Evolutionary conservation across 2,113 vertebrate genomes (phyloP), one percentile per base, ranked within the genome.

Genomic region (Procapra przewalskii): DNA sequence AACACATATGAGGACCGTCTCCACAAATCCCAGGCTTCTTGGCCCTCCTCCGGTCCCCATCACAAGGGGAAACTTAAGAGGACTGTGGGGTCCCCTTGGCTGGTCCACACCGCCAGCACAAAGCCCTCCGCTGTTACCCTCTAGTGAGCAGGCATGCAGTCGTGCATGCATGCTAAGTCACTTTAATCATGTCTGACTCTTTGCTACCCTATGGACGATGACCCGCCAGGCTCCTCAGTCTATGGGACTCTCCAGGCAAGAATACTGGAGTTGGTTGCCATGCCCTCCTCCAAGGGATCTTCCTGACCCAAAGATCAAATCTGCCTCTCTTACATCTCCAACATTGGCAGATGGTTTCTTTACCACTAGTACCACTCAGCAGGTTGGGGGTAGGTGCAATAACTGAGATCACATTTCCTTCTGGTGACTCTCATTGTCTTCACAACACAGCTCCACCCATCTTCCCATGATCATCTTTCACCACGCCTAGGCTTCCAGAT

Each of bases 401-500:
- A 40, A 31, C 77, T 21, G 7, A 21, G 29, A 40, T 57, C 75
- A 75, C 54, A 79, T 59, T n/a, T 59, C 57, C 31, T 25, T 77
- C n/a, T 33, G n/a, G 50, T 29, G 17, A 27, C 1, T 52, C 75
- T 80, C 48, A 0, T 19, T 27, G 55, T 40, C 48, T 29, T 77
- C 33, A 2, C 8, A 43, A 2, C 5, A 7, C 3, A 29, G n/a
- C 14, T n/a, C 40, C 79, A 2, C 45, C 59, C 40, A 2, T 54
- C 43, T 60, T 36, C n/a, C 57, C 21, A 10, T 82, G 6, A 0
- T 21, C 71, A 23, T 43, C 3, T 5, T 8, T 31, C 14, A 8
- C 0, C 1, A 13, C 1, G 10, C 6, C 21, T 17, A n/a, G 48
- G 11, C 60, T 55, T 55, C 60, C 36, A 6, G 43, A 14, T 16